Percentiles rank a stretch among this genome's conserved stretches.
Evolutionary conservation across 2,113 vertebrate genomes (phyloP).

Genomic region (Reinhardtius hippoglossoides): DNA sequence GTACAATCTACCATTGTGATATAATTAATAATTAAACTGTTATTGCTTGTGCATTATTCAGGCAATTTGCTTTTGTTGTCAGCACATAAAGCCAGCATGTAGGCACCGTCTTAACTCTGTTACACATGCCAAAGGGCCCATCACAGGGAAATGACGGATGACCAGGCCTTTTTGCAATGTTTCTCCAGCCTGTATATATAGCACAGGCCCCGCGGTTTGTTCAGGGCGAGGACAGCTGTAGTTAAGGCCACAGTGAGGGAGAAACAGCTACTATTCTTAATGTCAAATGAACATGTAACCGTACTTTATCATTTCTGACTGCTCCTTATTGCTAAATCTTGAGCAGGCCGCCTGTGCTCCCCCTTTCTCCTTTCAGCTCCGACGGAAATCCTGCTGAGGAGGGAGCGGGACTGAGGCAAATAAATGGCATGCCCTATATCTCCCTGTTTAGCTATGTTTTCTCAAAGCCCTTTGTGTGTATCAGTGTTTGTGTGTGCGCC

Average conservation of each 20-base stretch:
- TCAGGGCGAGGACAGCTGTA: conserved; percentile 53
- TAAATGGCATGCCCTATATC: conserved; percentile 68
- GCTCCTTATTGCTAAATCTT: conserved; percentile 67
- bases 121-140: conserved; percentile 59
- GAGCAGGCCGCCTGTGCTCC: conserved; percentile 28
- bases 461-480: conserved; percentile 60
- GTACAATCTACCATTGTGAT: conserved; percentile 31
- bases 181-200: conserved; percentile 56
- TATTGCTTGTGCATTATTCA: conserved; percentile 60
- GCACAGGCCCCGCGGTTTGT: conserved; percentile 52
- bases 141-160: conserved; percentile 60
- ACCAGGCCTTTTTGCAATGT: conserved; percentile 38
- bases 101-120: conserved; percentile 44
- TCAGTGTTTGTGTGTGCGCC: conserved; percentile 25
- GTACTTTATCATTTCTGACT: conserved; percentile 69
- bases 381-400: conserved; percentile 52
- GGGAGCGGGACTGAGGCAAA: conserved; percentile 40
- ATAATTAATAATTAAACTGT: conserved; percentile 53
- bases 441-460: conserved; percentile 71
- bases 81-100: conserved; percentile 59
- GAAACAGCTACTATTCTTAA: conserved; percentile 72
- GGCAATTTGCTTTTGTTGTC: conserved; percentile 71
- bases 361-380: conserved; percentile 32
- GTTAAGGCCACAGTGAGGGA: conserved; percentile 48
- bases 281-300: conserved; percentile 62